A percentile compares a stretch with the other conserved stretches of the same genome.
Evolutionary conservation across 30 jellyfish, hydroid and myxozoan genomes (phyloP).

Genomic region (Turritopsis rubra): DNA sequence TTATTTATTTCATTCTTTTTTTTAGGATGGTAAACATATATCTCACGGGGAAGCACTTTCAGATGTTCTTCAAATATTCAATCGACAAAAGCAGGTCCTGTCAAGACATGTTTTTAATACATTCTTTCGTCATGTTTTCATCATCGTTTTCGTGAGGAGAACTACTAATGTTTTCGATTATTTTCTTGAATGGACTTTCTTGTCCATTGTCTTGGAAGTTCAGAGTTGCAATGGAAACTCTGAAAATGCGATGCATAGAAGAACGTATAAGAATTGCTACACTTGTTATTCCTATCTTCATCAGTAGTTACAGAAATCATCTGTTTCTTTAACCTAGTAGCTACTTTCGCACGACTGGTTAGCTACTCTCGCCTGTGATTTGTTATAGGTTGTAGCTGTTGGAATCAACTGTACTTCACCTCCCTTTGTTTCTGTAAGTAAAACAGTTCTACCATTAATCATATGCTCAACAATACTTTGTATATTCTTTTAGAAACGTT

Average conservation of each 20-base stretch:
- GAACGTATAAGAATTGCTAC: too few relatives aligned
- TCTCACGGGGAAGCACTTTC: constrained; percentile 49
- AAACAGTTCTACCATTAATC: neutral
- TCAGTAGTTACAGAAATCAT: neutral
- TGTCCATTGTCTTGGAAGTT: too few relatives aligned
- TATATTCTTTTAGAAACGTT: too few relatives aligned
- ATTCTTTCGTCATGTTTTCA: neutral
- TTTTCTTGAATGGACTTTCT: too few relatives aligned
- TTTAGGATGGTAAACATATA: constrained; percentile 36
- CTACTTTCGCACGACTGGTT: too few relatives aligned
- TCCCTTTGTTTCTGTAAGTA: constrained; percentile 27
- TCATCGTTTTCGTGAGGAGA: too few relatives aligned
- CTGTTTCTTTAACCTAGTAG: neutral
- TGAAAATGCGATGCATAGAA: too few relatives aligned
- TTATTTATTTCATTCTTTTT: neutral
- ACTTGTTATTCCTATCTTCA: too few relatives aligned
- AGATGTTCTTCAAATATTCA: constrained; percentile 35
- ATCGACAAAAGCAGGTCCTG: constrained; percentile 33
- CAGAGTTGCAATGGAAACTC: too few relatives aligned
- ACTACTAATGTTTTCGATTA: too few relatives aligned
- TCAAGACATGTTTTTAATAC: neutral
- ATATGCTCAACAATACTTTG: too few relatives aligned
- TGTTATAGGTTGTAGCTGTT: constrained; percentile 46
- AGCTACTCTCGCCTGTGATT: neutral
- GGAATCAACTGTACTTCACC: constrained; percentile 61